Conservation (phyloP, 2,888 invertebrate genomes). For the Oscheius sp. region DNA sequence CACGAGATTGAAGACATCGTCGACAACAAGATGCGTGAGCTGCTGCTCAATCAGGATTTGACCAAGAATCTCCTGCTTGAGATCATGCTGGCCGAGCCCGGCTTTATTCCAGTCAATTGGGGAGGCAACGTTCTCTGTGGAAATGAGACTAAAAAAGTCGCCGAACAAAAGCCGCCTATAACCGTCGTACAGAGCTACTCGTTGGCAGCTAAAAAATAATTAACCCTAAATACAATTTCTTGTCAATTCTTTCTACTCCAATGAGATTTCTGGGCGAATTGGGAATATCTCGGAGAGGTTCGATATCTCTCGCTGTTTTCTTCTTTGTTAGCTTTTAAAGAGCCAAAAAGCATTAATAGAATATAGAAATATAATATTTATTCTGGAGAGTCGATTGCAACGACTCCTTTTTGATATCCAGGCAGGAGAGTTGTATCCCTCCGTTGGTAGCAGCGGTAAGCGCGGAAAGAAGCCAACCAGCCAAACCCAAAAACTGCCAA, state of each 20-base stretch:
- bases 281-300: neutral
- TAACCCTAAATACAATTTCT: too few species aligned
- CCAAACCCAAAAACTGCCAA: conserved; percentile 30
- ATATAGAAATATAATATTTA: too few species aligned
- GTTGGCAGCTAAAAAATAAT: too few species aligned
- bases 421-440: conserved; percentile 36
- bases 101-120: neutral
- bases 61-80: neutral
- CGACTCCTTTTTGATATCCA: conserved; percentile 38
- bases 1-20: neutral
- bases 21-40: neutral
- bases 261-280: too few species aligned
- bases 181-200: too few species aligned
- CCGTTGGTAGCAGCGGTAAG: conserved; percentile 35
- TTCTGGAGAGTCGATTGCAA: conserved; percentile 30
- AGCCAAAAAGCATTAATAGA: too few species aligned
- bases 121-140: too few species aligned
- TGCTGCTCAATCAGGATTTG: neutral
- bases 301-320: neutral
- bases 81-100: neutral
- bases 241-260: too few species aligned
- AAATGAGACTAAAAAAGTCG: too few species aligned
- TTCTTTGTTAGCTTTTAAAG: neutral
- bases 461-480: conserved; percentile 28
- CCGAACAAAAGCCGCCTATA: too few species aligned